Conservation (phyloP, 2,113 vertebrate species). For the Neotoma lepida region DNA sequence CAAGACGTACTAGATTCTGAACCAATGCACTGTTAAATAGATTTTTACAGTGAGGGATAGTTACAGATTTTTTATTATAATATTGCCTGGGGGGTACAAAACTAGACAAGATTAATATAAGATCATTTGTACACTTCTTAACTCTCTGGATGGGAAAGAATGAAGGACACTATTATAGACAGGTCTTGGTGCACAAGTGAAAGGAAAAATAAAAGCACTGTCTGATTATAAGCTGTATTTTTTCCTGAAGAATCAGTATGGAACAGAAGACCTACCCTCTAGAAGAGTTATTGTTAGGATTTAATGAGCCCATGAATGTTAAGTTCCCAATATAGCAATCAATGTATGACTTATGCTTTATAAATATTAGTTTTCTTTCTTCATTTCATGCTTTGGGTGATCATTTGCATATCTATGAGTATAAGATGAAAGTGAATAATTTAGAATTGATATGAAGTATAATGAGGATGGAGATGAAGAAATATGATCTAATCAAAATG, state of each 20-base stretch:
- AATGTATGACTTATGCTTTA: background rate
- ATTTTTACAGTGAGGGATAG: background rate
- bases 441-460: background rate
- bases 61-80: background rate
- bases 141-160: background rate
- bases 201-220: background rate
- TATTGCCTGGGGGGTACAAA: background rate
- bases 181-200: background rate
- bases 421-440: slow-evolving; percentile 60
- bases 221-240: background rate
- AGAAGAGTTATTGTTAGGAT: slow-evolving; percentile 7
- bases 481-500: slow-evolving; percentile 63
- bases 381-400: slow-evolving; percentile 42
- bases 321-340: background rate
- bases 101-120: background rate
- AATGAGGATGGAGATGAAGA: slow-evolving; percentile 45
- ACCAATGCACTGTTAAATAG: background rate
- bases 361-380: slow-evolving; percentile 37
- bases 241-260: background rate
- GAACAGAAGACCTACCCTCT: background rate
- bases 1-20: background rate
- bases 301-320: background rate
- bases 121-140: slow-evolving; percentile 24
- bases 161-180: background rate
- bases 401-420: slow-evolving; percentile 53